These are phyloP conservation scores for Electrophaes corylata DNA, from an alignment of 2,888 invertebrate species.

Conservation along the genomic window DNA sequence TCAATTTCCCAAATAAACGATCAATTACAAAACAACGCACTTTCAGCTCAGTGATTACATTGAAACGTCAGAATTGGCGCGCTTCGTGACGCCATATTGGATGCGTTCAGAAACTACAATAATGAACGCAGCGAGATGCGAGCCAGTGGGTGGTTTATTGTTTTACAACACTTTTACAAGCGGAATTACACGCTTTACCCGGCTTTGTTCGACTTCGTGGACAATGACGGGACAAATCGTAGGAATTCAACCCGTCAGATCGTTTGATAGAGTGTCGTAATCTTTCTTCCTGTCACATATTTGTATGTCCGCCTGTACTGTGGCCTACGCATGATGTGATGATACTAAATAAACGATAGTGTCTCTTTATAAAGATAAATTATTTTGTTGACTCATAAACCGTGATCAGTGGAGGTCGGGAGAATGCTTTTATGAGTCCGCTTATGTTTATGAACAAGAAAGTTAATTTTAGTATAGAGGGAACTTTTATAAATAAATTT, in stretches of 20 bases:
- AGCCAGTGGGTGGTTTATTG: conserved; percentile 76
- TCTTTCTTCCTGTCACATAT: conserved; percentile 73
- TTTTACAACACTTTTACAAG: conserved; percentile 77
- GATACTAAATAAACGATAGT: conserved; percentile 39
- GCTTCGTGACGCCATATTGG: conserved; percentile 50
- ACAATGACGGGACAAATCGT: conserved; percentile 68
- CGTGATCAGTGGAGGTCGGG: conserved; percentile 29
- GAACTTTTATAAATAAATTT: not conserved
- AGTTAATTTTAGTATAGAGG: not conserved
- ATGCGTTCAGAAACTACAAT: conserved; percentile 41
- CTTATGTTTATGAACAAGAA: conserved; percentile 5
- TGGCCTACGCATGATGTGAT: conserved; percentile 41
- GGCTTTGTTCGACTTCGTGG: conserved; percentile 55
- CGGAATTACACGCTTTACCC: conserved; percentile 63
- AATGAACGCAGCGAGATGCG: conserved; percentile 10
- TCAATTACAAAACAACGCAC: conserved; percentile 36
- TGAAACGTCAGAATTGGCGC: conserved; percentile 50
- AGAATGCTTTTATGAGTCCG: conserved; percentile 23
- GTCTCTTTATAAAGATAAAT: conserved; percentile 36
- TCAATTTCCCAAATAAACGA: conserved; percentile 44
- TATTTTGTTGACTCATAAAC: conserved; percentile 43
- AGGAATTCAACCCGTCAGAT: conserved; percentile 67
- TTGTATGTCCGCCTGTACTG: conserved; percentile 47
- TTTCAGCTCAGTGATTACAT: conserved; percentile 45
- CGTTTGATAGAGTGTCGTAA: conserved; percentile 65